Base-by-base conservation (phyloP, 2,113 vertebrate genomes). In the Spea bombifrons region DNA sequence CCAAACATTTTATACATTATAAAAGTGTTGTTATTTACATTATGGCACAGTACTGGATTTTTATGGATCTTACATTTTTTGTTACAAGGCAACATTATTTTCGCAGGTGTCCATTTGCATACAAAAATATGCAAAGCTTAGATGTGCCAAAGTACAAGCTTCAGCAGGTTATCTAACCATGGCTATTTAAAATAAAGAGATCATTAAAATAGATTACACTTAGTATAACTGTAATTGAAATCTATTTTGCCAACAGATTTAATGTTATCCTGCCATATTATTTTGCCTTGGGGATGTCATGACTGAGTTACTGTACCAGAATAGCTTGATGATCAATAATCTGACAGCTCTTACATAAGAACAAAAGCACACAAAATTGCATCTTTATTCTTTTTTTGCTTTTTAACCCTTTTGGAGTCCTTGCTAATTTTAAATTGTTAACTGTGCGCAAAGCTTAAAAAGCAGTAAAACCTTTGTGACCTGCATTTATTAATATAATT, bases 211-310 rank as follows among this genome's bases (percentile, higher is more conserved):
- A 53, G 69, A 78, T 78, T 50, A 66, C 72, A 61, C 69, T 61
- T 72, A n/a, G 59, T 48, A 66, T 78, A 78, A 57, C 69, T 78
- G 69, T 78, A 72, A 78, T 78, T 78, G 61, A 66, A 78, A 72
- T 78, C 69, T 78, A 72, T 71, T 49, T 53, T 72, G 53, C 47
- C 66, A 61, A 66, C 76, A 68, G 63, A 78, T 78, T 72, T 78
- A 66, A 72, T 78, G 59, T 16, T 72, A 55, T 55, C 30, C 12
- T 55, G 69, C 76, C 59, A 72, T 72, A 72, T 72, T 78, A 72
- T 78, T 78, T 53, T 78, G 69, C 76, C 69, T 72, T 71, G 7
- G 76, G 76, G 69, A 30, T 55, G 61, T 66, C 59, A 78, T 48
- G 69, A 71, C 69, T 71, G 66, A 77, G 76, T 78, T 63, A 66